Percentiles rank a stretch among this genome's conserved stretches.
These are phyloP conservation scores for Verasper variegatus DNA, from an alignment of 2,113 vertebrate genomes.

Conservation along the genomic window DNA sequence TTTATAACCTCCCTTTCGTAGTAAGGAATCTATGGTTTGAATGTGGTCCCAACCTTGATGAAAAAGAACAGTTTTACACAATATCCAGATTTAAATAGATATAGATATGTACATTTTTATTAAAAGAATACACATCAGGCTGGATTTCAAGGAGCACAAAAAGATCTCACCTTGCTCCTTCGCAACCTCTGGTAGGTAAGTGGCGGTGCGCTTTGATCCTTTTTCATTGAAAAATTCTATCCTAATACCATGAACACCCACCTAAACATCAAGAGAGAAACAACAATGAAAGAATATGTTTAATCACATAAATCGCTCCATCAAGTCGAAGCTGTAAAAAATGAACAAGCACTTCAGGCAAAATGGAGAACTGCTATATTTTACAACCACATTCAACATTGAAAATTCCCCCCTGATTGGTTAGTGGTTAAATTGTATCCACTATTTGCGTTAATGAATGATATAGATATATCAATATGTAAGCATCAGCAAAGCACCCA, in stretches of 20 bases:
- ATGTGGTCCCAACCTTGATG: slow-evolving; percentile 98
- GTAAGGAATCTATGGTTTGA: slow-evolving; percentile 99
- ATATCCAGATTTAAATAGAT: neutral
- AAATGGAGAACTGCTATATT: neutral
- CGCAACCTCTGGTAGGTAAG: slow-evolving; percentile 99
- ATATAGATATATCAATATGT: too few species aligned
- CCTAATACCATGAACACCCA: slow-evolving; percentile 99
- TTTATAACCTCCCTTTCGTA: slow-evolving; percentile 99
- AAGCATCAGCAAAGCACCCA: neutral
- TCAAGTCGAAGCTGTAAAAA: neutral
- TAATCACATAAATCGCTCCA: neutral
- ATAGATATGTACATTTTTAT: neutral
- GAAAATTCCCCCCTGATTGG: neutral
- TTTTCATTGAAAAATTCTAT: slow-evolving; percentile 99
- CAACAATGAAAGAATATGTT: neutral
- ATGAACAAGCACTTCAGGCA: neutral
- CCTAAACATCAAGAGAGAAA: slow-evolving; percentile 81
- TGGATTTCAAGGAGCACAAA: neutral
- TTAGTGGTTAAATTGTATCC: too few species aligned
- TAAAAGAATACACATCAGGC: neutral
- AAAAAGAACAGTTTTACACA: slow-evolving; percentile 4
- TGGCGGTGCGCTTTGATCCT: slow-evolving; percentile 99
- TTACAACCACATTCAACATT: neutral
- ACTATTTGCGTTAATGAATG: too few species aligned
- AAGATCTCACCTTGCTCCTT: slow-evolving; percentile 97